Conservation (phyloP, 2,797 vertebrate genomes). For the Sebastes vulpes region DNA sequence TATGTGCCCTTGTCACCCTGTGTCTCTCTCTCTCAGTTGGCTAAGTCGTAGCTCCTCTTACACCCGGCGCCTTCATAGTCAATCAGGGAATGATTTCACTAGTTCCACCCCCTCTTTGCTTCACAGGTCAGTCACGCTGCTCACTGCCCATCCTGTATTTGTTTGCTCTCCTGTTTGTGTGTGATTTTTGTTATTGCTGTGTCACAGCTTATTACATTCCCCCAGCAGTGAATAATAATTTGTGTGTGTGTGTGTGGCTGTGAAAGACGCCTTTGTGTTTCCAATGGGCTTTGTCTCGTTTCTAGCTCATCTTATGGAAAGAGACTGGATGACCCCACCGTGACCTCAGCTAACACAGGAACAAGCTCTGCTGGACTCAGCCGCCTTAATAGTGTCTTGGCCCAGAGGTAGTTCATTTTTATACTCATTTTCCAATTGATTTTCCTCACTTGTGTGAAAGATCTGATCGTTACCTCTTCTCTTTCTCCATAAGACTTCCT, state of each 20-base stretch:
- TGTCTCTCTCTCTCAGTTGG: constrained; percentile 74
- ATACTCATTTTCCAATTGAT: not conserved
- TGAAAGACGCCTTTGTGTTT: constrained; percentile 46
- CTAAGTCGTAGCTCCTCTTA: constrained; percentile 89
- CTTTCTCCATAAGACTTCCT: constrained; percentile 74
- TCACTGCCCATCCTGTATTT: constrained; percentile 23
- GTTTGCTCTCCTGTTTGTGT: constrained; percentile 42
- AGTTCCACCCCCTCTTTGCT: constrained; percentile 83
- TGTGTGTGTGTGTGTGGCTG: not conserved
- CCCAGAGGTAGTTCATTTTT: constrained; percentile 77
- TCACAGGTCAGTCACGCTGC: constrained; percentile 83
- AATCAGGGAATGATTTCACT: constrained; percentile 83
- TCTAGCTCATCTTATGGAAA: constrained; percentile 87
- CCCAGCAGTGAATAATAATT: constrained; percentile 17
- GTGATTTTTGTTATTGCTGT: constrained; percentile 34
- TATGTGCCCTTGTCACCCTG: constrained; percentile 59
- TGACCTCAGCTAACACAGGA: constrained; percentile 83
- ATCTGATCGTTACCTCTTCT: not conserved
- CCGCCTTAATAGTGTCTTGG: constrained; percentile 81
- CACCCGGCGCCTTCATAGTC: constrained; percentile 85
- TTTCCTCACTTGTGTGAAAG: not conserved
- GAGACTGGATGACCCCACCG: constrained; percentile 84
- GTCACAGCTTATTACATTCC: constrained; percentile 40
- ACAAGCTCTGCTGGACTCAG: constrained; percentile 77
- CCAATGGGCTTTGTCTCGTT: constrained; percentile 29